Percentiles rank a stretch among this genome's conserved stretches.
Conservation (phyloP, 2,888 invertebrate species). For the Drosophila bunnanda region DNA sequence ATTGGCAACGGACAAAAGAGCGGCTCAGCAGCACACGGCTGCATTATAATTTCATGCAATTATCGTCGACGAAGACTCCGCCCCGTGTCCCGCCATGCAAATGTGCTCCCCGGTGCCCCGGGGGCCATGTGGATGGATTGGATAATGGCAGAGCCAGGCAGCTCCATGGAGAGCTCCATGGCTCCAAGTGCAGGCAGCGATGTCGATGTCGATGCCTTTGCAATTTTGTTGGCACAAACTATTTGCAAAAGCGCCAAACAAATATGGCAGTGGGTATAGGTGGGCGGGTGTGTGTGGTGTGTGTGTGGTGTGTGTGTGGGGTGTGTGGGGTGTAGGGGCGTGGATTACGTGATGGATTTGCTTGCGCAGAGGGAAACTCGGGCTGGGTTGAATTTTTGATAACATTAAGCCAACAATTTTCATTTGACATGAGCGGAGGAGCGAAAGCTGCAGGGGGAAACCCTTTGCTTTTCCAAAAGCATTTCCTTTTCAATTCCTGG, state of each 20-base stretch:
- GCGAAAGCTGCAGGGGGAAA: background rate
- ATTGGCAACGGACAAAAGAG: constrained; percentile 45
- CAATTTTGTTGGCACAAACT: constrained; percentile 68
- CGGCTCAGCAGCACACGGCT: constrained; percentile 40
- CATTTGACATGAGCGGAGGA: constrained; percentile 61
- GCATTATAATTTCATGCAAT: constrained; percentile 80
- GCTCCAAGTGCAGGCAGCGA: constrained; percentile 19
- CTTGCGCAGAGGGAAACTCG: constrained; percentile 12
- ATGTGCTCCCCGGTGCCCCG: constrained; percentile 45
- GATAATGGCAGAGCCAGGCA: constrained; percentile 59
- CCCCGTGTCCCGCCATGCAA: constrained; percentile 54
- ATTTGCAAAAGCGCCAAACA: constrained; percentile 61
- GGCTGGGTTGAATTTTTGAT: constrained; percentile 45
- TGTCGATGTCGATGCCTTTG: constrained; percentile 57
- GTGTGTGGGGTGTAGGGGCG: constrained; percentile 9
- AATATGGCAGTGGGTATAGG: constrained; percentile 64
- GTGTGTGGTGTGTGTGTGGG: too few species aligned
- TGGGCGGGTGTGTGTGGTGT: background rate
- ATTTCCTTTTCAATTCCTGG: constrained; percentile 43
- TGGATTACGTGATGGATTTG: constrained; percentile 53
- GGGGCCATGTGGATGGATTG: constrained; percentile 52
- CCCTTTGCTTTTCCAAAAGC: constrained; percentile 10
- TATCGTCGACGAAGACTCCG: constrained; percentile 58
- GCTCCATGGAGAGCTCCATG: constrained; percentile 8
- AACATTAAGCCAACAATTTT: constrained; percentile 69